Evolutionary conservation across 2,888 invertebrate genomes (phyloP), one percentile per base, ranked within the genome.

Genomic region (Macrophya alboannulata): DNA sequence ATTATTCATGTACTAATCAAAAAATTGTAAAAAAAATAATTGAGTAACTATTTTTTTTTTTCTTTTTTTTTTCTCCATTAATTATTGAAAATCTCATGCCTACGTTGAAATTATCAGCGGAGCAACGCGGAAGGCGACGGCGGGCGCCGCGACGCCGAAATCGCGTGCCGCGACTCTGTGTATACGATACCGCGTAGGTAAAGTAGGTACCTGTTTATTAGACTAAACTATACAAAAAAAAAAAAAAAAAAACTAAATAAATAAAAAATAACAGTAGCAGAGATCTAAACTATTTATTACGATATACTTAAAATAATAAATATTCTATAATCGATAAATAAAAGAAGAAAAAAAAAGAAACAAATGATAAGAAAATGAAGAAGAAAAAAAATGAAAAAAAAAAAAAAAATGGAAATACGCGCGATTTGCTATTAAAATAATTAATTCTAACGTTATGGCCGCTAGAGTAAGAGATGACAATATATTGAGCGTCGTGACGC

Each of bases 181-280:
- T 93, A 93, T 93, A 93, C 93, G 93, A 93, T 93, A 93, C 92
- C 93, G 92, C 90, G 93, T 93, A 93, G 92, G 93, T 93, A 93
- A 92, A 92, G 92, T 93, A 93, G 93, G 92, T 92, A 93, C 93
- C 93, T 93, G 92, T 92, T 91, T 91, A 88, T 88, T 92, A 92
- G 90, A 90, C 86, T 91, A 90, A 91, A 89, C 84, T 62, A 81
- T 62, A 89, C 89, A 90, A 90, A 31, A 31, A 31, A 31, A 31
- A 31, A 89, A 88, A 90, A 90, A 31, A 31, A 31, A 31, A 31
- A 31, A 31, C 31, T 31, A 31, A 31, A n/a, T n/a, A n/a, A 31
- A 31, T 31, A 31, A 31, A 31, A 31, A 90, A 88, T 90, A 91
- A 91, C 88, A 81, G 76, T 77, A 85, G 82, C 83, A 79, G 86